phyloP scores from a whole-genome alignment of 2,888 invertebrate genomes.

The Campoplex nolae region DNA sequence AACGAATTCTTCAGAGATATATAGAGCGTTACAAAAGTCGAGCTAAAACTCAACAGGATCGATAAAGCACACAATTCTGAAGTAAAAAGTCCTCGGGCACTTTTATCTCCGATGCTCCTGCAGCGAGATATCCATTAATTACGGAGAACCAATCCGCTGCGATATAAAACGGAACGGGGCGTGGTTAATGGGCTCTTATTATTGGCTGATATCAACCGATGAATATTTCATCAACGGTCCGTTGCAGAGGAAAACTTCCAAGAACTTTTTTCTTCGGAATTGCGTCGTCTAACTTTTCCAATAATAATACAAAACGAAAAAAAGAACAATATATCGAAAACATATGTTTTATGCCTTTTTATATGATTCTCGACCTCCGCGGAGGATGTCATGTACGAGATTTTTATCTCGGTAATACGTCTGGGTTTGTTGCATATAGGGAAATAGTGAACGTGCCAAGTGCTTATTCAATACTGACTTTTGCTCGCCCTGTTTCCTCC shows the following conservation, averaged over 20 bases:
- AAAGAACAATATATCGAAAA: background rate
- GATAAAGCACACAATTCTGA: background rate
- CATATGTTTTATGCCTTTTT: background rate
- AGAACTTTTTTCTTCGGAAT: background rate
- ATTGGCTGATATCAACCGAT: background rate
- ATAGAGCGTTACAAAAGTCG: background rate
- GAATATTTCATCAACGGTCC: background rate
- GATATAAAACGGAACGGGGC: background rate
- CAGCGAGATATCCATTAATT: background rate
- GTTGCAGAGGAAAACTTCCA: background rate
- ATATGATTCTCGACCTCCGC: background rate
- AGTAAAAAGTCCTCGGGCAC: background rate
- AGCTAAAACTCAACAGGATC: background rate
- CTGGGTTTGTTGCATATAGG: constrained; percentile 3
- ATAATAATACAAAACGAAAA: background rate
- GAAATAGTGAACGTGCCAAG: constrained; percentile 48
- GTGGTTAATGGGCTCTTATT: background rate
- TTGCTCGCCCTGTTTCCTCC: constrained; percentile 50
- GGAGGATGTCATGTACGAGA: constrained; percentile 1
- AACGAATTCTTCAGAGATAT: constrained; percentile 21
- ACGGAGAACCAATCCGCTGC: background rate
- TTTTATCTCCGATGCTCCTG: background rate
- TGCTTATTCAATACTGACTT: constrained; percentile 50
- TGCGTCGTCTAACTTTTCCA: background rate
- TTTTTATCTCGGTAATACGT: constrained; percentile 32